phyloP scores from a whole-genome alignment of 1,140 invertebrate species.

The Conus ventricosus region DNA sequence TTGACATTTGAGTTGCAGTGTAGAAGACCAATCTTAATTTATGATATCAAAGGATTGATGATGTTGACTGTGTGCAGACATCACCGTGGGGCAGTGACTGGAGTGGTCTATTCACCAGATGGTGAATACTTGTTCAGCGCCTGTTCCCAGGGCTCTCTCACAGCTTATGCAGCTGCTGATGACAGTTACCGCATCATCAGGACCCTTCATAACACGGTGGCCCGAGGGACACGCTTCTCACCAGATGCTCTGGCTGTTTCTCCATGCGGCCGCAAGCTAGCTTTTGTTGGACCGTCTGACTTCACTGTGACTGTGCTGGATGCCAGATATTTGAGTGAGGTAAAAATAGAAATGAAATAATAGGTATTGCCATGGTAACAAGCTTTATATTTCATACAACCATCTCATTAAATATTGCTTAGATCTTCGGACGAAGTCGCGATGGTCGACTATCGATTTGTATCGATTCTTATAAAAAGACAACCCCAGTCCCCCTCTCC shows the following conservation, averaged over 20 bases:
- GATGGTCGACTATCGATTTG: too few species aligned
- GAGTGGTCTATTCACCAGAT: slow-evolving; percentile 65
- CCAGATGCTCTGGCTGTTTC: slow-evolving; percentile 70
- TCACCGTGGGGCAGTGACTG: slow-evolving; percentile 68
- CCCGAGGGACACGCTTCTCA: slow-evolving; percentile 61
- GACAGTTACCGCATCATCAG: slow-evolving; percentile 57
- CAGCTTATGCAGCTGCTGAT: slow-evolving; percentile 60
- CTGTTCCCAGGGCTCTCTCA: slow-evolving; percentile 65
- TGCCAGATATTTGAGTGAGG: slow-evolving; percentile 70
- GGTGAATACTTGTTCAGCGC: slow-evolving; percentile 68
- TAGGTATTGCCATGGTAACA: too few species aligned
- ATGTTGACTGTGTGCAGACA: slow-evolving; percentile 54
- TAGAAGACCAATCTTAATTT: neutral
- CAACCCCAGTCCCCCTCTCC: too few species aligned
- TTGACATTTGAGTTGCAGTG: neutral
- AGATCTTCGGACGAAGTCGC: too few species aligned
- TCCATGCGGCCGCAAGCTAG: slow-evolving; percentile 68
- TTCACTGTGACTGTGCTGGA: slow-evolving; percentile 71
- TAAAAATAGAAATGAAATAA: slow-evolving; percentile 33
- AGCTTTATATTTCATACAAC: too few species aligned
- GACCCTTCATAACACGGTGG: slow-evolving; percentile 64
- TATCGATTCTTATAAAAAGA: too few species aligned
- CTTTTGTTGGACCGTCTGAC: slow-evolving; percentile 72
- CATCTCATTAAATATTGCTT: too few species aligned
- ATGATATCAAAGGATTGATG: neutral